Percentiles rank a stretch among this genome's conserved stretches.
These are phyloP conservation scores for Vidua macroura DNA, from an alignment of 2,113 vertebrate species.

Conservation along the genomic window DNA sequence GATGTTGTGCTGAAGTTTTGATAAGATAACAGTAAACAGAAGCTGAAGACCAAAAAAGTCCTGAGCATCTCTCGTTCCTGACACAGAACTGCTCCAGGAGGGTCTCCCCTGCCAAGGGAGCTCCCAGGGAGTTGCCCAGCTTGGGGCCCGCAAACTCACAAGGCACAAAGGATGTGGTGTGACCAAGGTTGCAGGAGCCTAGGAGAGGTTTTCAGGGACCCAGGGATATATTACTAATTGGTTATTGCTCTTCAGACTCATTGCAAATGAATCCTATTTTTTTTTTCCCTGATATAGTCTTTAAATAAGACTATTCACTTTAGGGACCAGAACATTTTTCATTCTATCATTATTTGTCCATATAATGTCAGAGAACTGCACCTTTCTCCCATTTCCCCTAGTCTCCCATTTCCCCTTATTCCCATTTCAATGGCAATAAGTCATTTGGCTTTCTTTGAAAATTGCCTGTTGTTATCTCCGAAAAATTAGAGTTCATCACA, in stretches of 20 bases:
- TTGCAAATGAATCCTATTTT: background rate
- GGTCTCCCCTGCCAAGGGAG: too few relatives aligned
- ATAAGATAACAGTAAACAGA: too few relatives aligned
- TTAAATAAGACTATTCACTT: background rate
- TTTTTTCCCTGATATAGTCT: background rate
- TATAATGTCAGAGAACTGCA: background rate
- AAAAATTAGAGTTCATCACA: slow-evolving; percentile 3
- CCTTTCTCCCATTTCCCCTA: background rate
- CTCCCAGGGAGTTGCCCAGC: too few relatives aligned
- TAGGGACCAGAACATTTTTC: background rate
- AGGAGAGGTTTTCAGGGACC: background rate
- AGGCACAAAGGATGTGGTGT: background rate
- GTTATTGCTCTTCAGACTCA: background rate
- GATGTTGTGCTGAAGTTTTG: too few relatives aligned
- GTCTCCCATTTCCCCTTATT: background rate
- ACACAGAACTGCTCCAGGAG: too few relatives aligned
- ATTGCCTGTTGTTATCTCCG: background rate
- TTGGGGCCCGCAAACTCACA: too few relatives aligned
- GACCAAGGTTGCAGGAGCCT: background rate
- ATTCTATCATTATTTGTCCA: background rate
- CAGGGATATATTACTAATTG: background rate
- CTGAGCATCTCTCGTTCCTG: too few relatives aligned
- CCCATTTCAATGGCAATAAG: background rate
- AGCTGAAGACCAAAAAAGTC: too few relatives aligned
- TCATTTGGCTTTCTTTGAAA: background rate